Conservation (phyloP, 2,797 vertebrate species). For the Acomys russatus region DNA sequence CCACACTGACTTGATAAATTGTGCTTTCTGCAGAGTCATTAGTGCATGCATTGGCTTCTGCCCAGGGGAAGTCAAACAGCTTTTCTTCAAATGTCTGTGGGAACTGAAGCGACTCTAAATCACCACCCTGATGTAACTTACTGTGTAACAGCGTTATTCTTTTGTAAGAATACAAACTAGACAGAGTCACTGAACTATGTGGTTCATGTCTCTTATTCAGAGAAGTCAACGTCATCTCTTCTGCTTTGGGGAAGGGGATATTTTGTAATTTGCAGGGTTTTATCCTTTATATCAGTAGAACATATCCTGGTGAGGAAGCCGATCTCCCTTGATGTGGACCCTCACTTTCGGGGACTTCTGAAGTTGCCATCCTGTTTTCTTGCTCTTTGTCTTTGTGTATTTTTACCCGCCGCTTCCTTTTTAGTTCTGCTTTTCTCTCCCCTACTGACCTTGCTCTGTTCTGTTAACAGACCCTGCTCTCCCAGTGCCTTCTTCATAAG, state of each 20-base stretch:
- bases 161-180: conserved; percentile 61
- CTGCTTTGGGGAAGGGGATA: not conserved
- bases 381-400: not conserved
- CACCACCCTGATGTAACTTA: conserved; percentile 40
- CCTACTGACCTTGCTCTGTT: conserved; percentile 27
- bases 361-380: not conserved
- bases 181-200: not conserved
- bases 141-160: conserved; percentile 41
- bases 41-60: conserved; percentile 63
- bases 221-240: not conserved
- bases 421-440: conserved; percentile 27
- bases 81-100: conserved; percentile 58
- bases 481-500: not conserved
- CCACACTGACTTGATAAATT: conserved; percentile 45
- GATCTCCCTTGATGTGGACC: not conserved
- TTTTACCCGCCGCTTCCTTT: not conserved
- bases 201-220: not conserved
- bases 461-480: not conserved
- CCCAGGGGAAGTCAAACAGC: conserved; percentile 63
- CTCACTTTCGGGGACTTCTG: not conserved
- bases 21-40: conserved; percentile 67
- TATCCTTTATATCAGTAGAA: not conserved
- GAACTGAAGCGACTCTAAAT: conserved; percentile 67
- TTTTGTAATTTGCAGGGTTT: conserved; percentile 40
- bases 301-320: not conserved